Percentiles rank a stretch among this genome's conserved stretches.
These are phyloP conservation scores for Penaeus japonicus DNA, from an alignment of 1,140 invertebrate species.

Conservation along the genomic window DNA sequence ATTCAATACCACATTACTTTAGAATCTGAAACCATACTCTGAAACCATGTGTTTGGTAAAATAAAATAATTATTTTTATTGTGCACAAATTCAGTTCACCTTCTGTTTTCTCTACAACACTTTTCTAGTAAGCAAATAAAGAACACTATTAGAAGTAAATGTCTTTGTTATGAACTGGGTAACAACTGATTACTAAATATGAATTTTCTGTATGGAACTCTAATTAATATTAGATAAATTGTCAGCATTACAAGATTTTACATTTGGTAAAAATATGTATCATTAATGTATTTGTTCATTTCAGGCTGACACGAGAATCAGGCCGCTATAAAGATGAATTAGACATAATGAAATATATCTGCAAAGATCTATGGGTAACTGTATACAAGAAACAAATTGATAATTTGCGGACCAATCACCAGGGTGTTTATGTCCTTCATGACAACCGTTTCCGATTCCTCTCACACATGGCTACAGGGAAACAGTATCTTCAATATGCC, in stretches of 20 bases:
- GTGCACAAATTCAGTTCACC: neutral
- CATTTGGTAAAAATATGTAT: too few relatives aligned
- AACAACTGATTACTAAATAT: too few relatives aligned
- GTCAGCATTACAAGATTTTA: too few relatives aligned
- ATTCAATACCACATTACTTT: neutral
- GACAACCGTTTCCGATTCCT: conserved; percentile 94
- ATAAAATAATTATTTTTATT: too few relatives aligned
- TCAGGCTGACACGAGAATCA: conserved; percentile 86
- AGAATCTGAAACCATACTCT: too few relatives aligned
- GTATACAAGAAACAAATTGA: conserved; percentile 99
- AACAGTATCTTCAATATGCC: conserved; percentile 90
- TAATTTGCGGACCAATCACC: conserved; percentile 97
- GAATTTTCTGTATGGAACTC: too few relatives aligned
- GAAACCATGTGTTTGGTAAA: too few relatives aligned
- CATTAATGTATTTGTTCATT: conserved; percentile 37
- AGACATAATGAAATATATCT: conserved; percentile 98
- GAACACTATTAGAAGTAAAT: too few relatives aligned
- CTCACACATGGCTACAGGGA: conserved; percentile 83
- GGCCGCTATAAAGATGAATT: conserved; percentile 96
- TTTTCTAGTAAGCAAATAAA: too few relatives aligned
- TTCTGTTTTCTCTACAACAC: too few relatives aligned
- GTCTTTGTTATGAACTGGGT: too few relatives aligned
- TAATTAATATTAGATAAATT: too few relatives aligned
- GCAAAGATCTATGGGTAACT: conserved; percentile 97
- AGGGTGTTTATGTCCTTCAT: conserved; percentile 97